Percentiles rank a stretch among this genome's conserved stretches.
These are phyloP conservation scores for Paedocypris micromegethes DNA, from an alignment of 2,797 vertebrate species.

Conservation along the genomic window DNA sequence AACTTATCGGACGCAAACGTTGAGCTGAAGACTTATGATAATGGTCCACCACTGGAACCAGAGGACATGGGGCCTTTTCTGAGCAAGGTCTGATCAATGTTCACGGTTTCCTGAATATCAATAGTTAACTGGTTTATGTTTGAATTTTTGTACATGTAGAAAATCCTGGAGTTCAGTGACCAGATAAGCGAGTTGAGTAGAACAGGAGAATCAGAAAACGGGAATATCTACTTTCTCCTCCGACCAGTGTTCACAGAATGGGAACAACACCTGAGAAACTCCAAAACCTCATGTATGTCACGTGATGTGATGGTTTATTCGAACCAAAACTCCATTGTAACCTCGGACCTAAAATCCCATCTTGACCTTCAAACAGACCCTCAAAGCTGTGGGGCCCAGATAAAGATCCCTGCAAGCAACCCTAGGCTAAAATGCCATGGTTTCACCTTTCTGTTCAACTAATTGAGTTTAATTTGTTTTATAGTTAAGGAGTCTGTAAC, in stretches of 20 bases:
- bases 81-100: constrained; percentile 22
- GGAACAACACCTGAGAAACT: constrained; percentile 37
- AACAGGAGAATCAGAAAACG: constrained; percentile 15
- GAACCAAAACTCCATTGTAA: no score
- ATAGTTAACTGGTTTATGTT: no score
- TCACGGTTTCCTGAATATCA: no score
- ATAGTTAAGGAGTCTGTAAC: constrained; percentile 33
- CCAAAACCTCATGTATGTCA: constrained; percentile 40
- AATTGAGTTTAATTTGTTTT: no score
- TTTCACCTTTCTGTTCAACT: no score
- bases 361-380: no score
- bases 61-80: constrained; percentile 41
- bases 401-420: no score
- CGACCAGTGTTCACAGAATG: constrained; percentile 43
- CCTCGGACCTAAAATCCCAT: no score
- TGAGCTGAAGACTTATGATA: constrained; percentile 33
- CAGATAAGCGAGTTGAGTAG: constrained; percentile 41
- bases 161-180: constrained; percentile 44
- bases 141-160: constrained; percentile 18
- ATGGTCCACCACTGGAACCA: constrained; percentile 43
- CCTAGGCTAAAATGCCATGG: no score
- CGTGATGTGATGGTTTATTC: no score
- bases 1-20: constrained; percentile 29
- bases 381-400: no score
- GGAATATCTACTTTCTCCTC: constrained; percentile 42